Evolutionary conservation across 1,140 invertebrate species (phyloP).

Genomic region (Apis laboriosa): DNA sequence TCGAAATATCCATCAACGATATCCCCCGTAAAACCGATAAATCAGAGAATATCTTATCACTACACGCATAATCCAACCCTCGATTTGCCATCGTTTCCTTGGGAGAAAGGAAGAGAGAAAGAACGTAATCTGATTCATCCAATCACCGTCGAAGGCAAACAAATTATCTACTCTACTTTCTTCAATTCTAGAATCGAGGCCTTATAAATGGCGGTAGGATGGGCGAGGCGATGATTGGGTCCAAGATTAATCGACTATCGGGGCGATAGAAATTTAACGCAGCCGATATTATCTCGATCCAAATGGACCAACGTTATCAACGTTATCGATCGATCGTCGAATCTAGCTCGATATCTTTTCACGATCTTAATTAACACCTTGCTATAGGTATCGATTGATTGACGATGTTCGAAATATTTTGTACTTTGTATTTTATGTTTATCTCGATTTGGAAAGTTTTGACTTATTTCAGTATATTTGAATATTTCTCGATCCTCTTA

Average conservation of each 20-base stretch:
- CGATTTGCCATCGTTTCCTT: neutral
- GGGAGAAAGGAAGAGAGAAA: no score
- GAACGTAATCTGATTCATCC: neutral
- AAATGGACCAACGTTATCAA: constrained; percentile 44
- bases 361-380: neutral
- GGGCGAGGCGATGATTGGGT: neutral
- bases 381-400: no score
- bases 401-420: no score
- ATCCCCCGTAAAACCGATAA: constrained; percentile 2
- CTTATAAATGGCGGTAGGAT: neutral
- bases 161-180: constrained; percentile 20
- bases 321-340: neutral
- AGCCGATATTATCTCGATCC: constrained; percentile 70
- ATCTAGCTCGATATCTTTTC: neutral
- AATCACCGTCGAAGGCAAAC: neutral
- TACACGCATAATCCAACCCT: neutral
- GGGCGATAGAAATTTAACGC: constrained; percentile 68
- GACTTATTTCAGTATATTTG: no score
- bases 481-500: no score
- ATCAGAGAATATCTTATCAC: neutral
- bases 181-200: constrained; percentile 16
- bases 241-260: constrained; percentile 44
- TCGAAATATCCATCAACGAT: neutral
- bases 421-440: no score
- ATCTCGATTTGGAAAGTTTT: no score